Evolutionary conservation across 1,140 invertebrate species (phyloP), one percentile per base, ranked within the genome.

Genomic region (Ostrea edulis): DNA sequence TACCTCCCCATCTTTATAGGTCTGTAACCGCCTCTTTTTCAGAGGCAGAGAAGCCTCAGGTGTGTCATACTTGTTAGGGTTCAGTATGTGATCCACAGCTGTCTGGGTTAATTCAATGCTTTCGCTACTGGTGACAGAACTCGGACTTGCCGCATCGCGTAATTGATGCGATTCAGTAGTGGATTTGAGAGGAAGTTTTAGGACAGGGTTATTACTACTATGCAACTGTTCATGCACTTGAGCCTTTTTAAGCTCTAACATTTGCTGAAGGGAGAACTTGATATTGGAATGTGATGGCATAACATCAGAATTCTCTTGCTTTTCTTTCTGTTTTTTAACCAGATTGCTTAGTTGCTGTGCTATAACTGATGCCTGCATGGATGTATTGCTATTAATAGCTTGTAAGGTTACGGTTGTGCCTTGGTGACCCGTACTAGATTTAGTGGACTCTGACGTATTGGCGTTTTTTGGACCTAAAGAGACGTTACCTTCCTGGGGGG

Each of bases 61-160:
- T 14, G 89, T 54, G 25, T 85, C 87, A 51, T 68, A 84, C 77
- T 89, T 84, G 54, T 87, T 87, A n/a, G 54, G 29, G 29, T 25
- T 86, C 25, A 89, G 53, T n/a, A 89, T 62, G 54, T 53, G 85
- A 17, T 89, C 86, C 22, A 89, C 88, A 17, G 86, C 25, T 7
- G 88, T 85, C 35, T 87, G 88, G 20, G 86, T 44, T n/a, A 89
- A 54, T 29, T 89, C 89, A 0, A 89, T 65, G 68, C 86, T 86
- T n/a, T 87, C 86, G 11, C 53, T 86, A 51, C 84, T 89, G 9
- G 25, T 58, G n/a, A 71, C 52, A 35, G 86, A 87, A 12, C 51
- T 84, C 29, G 87, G 87, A 58, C 87, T 88, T 20, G 53, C 62
- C 20, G 25, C 8, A 9, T 83, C 83, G 25, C 65, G 14, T 44